Evolutionary conservation across 2,797 vertebrate genomes (phyloP).

Genomic region (Alcedo atthis): DNA sequence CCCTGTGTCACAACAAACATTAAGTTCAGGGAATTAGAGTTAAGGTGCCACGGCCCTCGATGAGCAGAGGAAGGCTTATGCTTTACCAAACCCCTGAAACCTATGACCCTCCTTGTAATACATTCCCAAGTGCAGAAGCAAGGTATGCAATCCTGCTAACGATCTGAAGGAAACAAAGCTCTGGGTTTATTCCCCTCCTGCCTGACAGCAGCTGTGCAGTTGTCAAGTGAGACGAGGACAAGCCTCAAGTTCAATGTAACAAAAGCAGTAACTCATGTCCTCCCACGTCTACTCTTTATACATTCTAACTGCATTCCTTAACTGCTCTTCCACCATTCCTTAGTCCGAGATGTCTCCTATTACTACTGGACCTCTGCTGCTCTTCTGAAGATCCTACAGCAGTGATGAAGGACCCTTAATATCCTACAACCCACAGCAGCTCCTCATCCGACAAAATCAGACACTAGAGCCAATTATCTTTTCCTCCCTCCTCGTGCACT

Average conservation of each 20-base stretch:
- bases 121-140: background rate
- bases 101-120: background rate
- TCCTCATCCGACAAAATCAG: background rate
- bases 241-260: conserved; percentile 23
- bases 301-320: background rate
- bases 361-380: background rate
- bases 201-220: background rate
- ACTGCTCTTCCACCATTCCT: background rate
- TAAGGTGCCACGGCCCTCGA: too few species aligned
- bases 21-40: background rate
- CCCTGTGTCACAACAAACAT: background rate
- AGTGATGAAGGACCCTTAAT: background rate
- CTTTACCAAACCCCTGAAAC: background rate
- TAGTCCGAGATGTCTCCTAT: background rate
- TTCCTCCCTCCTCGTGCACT: background rate
- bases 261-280: background rate
- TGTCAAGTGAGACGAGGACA: conserved; percentile 9
- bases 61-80: background rate
- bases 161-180: background rate
- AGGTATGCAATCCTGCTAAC: background rate
- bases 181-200: background rate
- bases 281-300: background rate
- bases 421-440: background rate
- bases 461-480: background rate
- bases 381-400: background rate